phyloP scores from a whole-genome alignment of 2,888 invertebrate species.

The Choristoneura rosaceana region DNA sequence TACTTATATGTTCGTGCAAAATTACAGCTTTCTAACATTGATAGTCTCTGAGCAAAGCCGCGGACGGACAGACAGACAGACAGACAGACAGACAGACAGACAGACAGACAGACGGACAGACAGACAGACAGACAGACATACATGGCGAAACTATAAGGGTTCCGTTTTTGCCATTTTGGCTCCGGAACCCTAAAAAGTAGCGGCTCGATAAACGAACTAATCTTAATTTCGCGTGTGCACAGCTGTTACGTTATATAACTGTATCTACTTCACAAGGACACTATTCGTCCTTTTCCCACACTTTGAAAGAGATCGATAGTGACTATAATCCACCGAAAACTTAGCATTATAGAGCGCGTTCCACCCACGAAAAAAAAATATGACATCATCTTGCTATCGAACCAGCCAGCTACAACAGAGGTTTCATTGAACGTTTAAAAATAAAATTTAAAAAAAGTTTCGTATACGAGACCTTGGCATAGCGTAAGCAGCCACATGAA shows the following conservation, averaged over 20 bases:
- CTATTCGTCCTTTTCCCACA: neutral
- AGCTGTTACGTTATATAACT: conserved; percentile 3
- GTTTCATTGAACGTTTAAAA: conserved; percentile 19
- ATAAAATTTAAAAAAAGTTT: conserved; percentile 7
- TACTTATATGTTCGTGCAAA: no score
- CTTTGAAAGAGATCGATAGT: neutral
- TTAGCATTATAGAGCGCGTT: neutral
- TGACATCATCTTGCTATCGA: conserved; percentile 25
- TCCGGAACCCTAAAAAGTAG: no score
- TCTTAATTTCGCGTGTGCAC: conserved; percentile 1
- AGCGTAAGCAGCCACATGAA: conserved; percentile 1
- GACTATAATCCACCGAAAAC: neutral
- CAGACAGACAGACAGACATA: no score
- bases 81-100: no score
- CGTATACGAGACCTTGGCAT: conserved; percentile 18
- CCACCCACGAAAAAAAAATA: conserved; percentile 11
- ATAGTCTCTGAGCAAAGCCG: no score
- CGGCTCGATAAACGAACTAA: neutral
- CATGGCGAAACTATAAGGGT: no score
- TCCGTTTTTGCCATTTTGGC: no score
- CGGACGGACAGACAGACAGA: no score
- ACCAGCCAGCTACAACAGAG: conserved; percentile 24
- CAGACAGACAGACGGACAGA: no score
- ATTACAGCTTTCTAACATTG: no score
- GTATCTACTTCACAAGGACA: neutral